Evolutionary conservation across 2,797 vertebrate species (phyloP), one percentile per base, ranked within the genome.

Genomic region (Gallinago solitaria): DNA sequence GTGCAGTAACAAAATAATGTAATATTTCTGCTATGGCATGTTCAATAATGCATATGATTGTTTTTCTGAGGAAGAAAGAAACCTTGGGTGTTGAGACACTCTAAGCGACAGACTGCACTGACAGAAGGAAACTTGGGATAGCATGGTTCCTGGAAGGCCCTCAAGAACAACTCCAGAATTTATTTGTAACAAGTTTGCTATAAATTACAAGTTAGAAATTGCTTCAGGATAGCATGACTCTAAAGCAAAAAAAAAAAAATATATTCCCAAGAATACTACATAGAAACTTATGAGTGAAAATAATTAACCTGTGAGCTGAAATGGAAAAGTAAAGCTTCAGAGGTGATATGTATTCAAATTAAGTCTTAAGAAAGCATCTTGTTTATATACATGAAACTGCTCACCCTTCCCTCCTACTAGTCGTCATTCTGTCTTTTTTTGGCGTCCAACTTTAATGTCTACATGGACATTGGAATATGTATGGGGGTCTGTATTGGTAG

Each of bases 1-100:
- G 27, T n/a, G 16, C 14, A 57, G 68, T 87, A 80, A 63, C 71
- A 85, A 83, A 97, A 96, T 91, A 96, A 96, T 77, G 35, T 91
- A 84, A 65, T 79, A 56, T 88, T 78, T 78, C 91, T 92, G 56
- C 61, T 86, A 33, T 82, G 63, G 28, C n/a, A 51, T 43, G 12
- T 57, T 97, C 79, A 97, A 82, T 97, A 95, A 97, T 64, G 64
- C 88, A 85, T 77, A 48, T 0, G 1, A 88, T 77, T 95, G 30
- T 91, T 97, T 93, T 67, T 93, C 56, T 68, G 69, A 86, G 24
- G 7, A 48, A 35, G 74, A 95, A 84, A 65, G 61, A 82, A 94
- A 41, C 33, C 21, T 83, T 86, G 19, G 41, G 50, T 87, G 28
- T 68, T 89, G 59, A 94, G 57, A 92, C 64, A 61, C 32, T 94